These are phyloP conservation scores for Xylocopa sonorina DNA, from an alignment of 1,140 invertebrate genomes.

Conservation along the genomic window DNA sequence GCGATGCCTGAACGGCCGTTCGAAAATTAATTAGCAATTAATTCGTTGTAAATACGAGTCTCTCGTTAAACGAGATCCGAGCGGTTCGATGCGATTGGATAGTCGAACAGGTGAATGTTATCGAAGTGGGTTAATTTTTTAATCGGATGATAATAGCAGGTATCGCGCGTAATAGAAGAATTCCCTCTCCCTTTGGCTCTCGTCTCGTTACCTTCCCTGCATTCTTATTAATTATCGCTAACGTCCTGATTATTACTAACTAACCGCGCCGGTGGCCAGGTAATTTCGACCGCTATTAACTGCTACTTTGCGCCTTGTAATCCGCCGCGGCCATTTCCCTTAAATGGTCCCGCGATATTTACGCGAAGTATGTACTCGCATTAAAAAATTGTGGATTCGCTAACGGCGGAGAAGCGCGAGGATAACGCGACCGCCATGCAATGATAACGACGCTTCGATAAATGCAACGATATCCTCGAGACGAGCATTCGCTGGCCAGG, in stretches of 20 bases:
- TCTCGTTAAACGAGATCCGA: neutral
- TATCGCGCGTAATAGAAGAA: slow-evolving; percentile 13
- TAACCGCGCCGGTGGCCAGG: slow-evolving; percentile 17
- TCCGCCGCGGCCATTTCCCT: neutral
- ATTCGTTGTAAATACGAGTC: slow-evolving; percentile 21
- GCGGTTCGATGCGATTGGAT: neutral
- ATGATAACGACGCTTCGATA: too few species aligned
- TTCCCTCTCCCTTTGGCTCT: slow-evolving; percentile 32
- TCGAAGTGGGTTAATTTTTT: slow-evolving; percentile 55
- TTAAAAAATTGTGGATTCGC: slow-evolving; percentile 20
- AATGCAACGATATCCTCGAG: too few species aligned
- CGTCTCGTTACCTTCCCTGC: slow-evolving; percentile 35
- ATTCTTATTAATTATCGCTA: slow-evolving; percentile 67
- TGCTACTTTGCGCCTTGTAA: slow-evolving; percentile 30
- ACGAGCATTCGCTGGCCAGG: neutral
- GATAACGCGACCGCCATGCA: slow-evolving; percentile 2
- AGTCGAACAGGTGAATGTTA: neutral
- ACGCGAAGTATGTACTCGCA: slow-evolving; percentile 6
- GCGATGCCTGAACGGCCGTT: neutral
- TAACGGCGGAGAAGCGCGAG: neutral
- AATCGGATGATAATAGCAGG: slow-evolving; percentile 49
- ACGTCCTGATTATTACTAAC: slow-evolving; percentile 64
- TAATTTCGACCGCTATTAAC: slow-evolving; percentile 58
- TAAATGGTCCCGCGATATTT: slow-evolving; percentile 22
- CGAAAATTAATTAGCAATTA: slow-evolving; percentile 47